Conservation (phyloP, 1,140 invertebrate species). For the Druon quercuslanigerum region DNA sequence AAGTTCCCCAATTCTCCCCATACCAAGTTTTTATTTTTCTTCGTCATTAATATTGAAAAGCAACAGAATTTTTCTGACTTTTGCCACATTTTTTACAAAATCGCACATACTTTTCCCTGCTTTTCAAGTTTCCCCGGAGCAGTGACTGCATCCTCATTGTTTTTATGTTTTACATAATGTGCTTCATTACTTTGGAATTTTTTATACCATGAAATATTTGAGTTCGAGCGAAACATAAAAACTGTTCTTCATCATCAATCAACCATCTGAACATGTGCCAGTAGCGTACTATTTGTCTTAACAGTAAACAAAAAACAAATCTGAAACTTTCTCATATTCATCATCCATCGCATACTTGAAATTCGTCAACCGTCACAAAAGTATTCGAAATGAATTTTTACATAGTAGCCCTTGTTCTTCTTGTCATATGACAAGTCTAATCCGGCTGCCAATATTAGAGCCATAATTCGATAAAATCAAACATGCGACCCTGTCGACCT, state of each 20-base stretch:
- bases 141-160: no score
- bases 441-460: slow-evolving; percentile 14
- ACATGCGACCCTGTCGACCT: slow-evolving; percentile 26
- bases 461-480: slow-evolving; percentile 25
- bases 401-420: slow-evolving; percentile 26
- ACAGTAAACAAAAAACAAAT: no score
- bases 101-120: no score
- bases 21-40: no score
- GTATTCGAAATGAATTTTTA: slow-evolving; percentile 3
- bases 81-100: no score
- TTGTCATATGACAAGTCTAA: slow-evolving; percentile 11
- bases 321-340: not conserved
- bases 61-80: no score
- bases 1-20: no score
- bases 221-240: not conserved
- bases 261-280: not conserved
- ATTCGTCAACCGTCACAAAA: not conserved
- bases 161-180: no score
- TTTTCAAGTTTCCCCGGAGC: no score
- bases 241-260: not conserved
- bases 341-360: slow-evolving; percentile 5
- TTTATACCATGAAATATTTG: no score
- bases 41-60: no score
- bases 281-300: not conserved
- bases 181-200: no score